Base-by-base conservation (phyloP, 1,140 invertebrate genomes). In the Megathymus violae region DNA sequence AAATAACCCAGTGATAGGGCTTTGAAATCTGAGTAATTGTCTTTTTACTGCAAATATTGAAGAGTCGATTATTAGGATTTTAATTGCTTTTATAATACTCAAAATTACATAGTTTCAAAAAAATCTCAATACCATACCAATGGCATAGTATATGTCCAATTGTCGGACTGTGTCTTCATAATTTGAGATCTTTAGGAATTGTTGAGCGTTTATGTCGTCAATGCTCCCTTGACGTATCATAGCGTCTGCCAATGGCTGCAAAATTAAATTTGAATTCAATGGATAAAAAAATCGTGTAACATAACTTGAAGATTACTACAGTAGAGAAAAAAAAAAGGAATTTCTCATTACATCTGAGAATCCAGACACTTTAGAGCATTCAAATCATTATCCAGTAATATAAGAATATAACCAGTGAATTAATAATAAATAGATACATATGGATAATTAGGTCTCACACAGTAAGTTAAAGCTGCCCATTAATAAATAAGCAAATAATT, bases 1-100 rank as follows among this genome's bases (percentile, higher is more conserved):
- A 92, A 99, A 99, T 7, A 99, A 87, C 3, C 98, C 98, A 48
- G 97, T 97, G 38, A 98, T 98, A 50, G 96, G 95, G 88, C 98
- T 99, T 93, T 99, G 98, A 89, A 97, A 97, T 43, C 95, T 93
- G 14, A 99, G 86, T 50, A 99, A 92, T 80, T 99, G 97, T 62
- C 97, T 92, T 92, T 99, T 99, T 4, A 99, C 98, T 99, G 86
- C 44, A 95, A 93, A 74, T 6, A 25, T 3, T 22, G 34, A 50
- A 52, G 69, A 16, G 48, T 41, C 16, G 43, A 17, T 11, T 25
- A 19, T 52, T 48, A 54, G 40, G 9, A 22, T 6, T 34, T 40
- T 17, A 16, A 40, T 11, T 52, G 10, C 34, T 38, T 27, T 38
- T 31, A 56, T 19, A 31, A 13, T 3, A 25, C 0, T 51, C 54